Percentiles rank a stretch among this genome's conserved stretches.
Evolutionary conservation across 2,888 invertebrate genomes (phyloP).

Genomic region (Gandaritis pyraliata): DNA sequence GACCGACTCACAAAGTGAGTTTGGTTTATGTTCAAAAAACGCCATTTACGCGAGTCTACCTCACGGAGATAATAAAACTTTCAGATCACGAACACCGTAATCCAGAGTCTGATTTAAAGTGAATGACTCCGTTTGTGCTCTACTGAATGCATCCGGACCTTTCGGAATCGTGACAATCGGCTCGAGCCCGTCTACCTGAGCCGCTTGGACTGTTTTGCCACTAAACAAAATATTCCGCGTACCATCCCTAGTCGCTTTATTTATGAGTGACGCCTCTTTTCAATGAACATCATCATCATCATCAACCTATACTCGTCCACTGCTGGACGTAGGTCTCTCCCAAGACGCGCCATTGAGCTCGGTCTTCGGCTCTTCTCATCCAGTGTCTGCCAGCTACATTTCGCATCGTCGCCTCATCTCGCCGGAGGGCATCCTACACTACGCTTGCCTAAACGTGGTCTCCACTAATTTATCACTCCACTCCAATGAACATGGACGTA

Average conservation of each 20-base stretch:
- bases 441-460: no score
- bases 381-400: no score
- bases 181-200: slow-evolving; percentile 45
- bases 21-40: slow-evolving; percentile 23
- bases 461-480: no score
- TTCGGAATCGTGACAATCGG: slow-evolving; percentile 57
- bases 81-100: slow-evolving; percentile 67
- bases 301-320: no score
- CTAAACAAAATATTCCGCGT: slow-evolving; percentile 16
- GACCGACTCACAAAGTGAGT: slow-evolving; percentile 3
- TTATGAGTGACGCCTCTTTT: background rate
- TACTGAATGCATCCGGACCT: slow-evolving; percentile 73
- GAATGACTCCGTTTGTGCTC: slow-evolving; percentile 66
- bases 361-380: no score
- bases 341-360: no score
- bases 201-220: slow-evolving; percentile 19
- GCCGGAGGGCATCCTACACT: no score
- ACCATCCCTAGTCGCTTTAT: slow-evolving; percentile 1
- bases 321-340: no score
- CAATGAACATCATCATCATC: no score
- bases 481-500: no score
- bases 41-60: slow-evolving; percentile 29
- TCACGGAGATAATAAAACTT: slow-evolving; percentile 52
- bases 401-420: no score
- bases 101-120: slow-evolving; percentile 69